Base-by-base conservation (phyloP, 2,113 vertebrate species). In the Limnothrissa miodon region DNA sequence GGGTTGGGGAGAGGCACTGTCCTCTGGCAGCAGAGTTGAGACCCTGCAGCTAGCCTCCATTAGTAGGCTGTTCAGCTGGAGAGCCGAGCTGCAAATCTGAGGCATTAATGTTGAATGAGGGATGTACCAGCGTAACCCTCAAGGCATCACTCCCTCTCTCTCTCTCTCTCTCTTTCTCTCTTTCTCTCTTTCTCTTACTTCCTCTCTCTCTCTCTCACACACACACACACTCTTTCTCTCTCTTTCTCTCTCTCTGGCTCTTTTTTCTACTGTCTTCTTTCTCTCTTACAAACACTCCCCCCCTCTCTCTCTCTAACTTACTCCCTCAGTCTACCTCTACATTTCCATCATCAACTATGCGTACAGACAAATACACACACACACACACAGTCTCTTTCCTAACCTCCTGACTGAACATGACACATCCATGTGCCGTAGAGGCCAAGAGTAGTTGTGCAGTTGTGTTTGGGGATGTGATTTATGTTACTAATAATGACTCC, bases 391-490 rank as follows among this genome's bases (percentile, higher is more conserved):
- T 45, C 17, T 53, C 51, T 53, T 19, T 7, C 53, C 29, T 36
- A 39, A 21, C 21, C 66, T 19, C 36, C 53, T 39, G 25, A n/a
- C n/a, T n/a, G 79, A 25, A 86, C 86, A 84, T 70, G 53, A 74
- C 56, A 82, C 78, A 84, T 79, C 80, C 23, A 83, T 59, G 21
- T 53, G 45, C 6, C 56, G 39, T 46, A 45, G 29, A 81, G 39
- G 39, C 66, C 66, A 78, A 84, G 33, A 53, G 79, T 51, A 1
- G 39, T 59, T 62, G 13, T 66, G 70, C 17, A 4, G 39, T 79
- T 62, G 13, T 62, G 51, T 45, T n/a, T 83, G 45, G 15, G 66
- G 15, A 59, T 81, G 70, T 83, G 74, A 83, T 85, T 81, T 81
- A 79, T 80, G 70, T 79, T 79, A 82, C 79, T 83, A 78, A 13